Evolutionary conservation across 2,888 invertebrate genomes (phyloP), one percentile per base, ranked within the genome.

Genomic region (Apantesis nais): DNA sequence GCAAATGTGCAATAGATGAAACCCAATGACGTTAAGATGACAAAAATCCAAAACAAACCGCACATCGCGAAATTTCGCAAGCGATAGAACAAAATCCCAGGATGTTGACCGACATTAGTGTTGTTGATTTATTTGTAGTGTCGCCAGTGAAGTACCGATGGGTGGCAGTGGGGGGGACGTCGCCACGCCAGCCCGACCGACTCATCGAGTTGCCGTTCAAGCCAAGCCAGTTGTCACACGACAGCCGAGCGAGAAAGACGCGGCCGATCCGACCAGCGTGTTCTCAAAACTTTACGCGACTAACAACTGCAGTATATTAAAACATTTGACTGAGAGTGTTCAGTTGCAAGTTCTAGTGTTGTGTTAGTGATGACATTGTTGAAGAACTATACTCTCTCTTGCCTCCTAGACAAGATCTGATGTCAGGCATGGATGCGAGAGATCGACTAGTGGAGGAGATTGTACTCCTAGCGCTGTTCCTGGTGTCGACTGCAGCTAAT

Each of bases 401-500:
- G 87, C 91, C 92, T 93, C 88, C 90, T 93, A 91, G 94, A 94
- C 92, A 90, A 90, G 79, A 93, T 92, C 86, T 95, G 88, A 94
- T 87, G 90, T 91, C 92, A 91, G 94, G 92, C 88, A 94, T 95
- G 94, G 94, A 91, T 86, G 84, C 89, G 85, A 93, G 89, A 85
- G 93, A 93, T 85, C 92, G 93, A 87, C 88, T 94, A 73, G 89
- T 90, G 74, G 95, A 94, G 92, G 93, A 94, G 92, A 91, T 94
- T 75, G 86, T 94, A 75, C 94, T 95, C 91, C 93, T 95, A 80
- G 91, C 91, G 73, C 89, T 96, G 82, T 96, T 96, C 87, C 92
- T 96, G 86, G 96, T 97, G 80, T 97, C 97, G 71, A 95, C 97
- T 70, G 95, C 97, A 73, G 96, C 97, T 84, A 98, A 98, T 88